Percentiles rank a stretch among this genome's conserved stretches.
These are phyloP conservation scores for Rhombomys opimus DNA, from an alignment of 2,113 vertebrate species.

Conservation along the genomic window DNA sequence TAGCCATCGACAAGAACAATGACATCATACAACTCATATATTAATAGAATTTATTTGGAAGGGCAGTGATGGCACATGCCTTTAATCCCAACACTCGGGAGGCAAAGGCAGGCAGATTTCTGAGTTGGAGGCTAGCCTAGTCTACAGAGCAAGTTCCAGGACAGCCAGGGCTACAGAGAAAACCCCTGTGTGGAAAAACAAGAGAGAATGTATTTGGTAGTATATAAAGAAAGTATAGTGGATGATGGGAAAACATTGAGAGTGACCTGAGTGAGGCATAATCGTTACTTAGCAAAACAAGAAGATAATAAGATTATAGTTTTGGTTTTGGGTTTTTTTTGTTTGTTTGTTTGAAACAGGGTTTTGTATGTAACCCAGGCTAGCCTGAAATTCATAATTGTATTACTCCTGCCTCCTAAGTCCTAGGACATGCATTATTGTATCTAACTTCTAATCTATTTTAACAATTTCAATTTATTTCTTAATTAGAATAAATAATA, in stretches of 20 bases:
- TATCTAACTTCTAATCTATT: background rate
- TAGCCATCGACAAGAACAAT: constrained; percentile 35
- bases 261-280: background rate
- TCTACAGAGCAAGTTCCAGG: background rate
- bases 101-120: background rate
- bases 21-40: constrained; percentile 14
- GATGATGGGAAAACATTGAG: background rate
- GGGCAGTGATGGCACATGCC: background rate
- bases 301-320: background rate
- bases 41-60: constrained; percentile 45
- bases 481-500: constrained; percentile 16
- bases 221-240: constrained; percentile 38
- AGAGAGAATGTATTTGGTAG: background rate
- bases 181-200: background rate
- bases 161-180: background rate
- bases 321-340: background rate
- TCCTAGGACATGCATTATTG: background rate
- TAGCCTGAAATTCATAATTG: background rate
- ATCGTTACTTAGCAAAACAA: background rate
- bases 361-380: background rate
- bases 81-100: background rate
- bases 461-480: constrained; percentile 48
- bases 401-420: background rate
- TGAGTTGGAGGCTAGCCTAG: background rate
- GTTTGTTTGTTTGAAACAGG: background rate